Conservation (phyloP, 2,113 vertebrate species). For the Genyomyrus donnyi region DNA sequence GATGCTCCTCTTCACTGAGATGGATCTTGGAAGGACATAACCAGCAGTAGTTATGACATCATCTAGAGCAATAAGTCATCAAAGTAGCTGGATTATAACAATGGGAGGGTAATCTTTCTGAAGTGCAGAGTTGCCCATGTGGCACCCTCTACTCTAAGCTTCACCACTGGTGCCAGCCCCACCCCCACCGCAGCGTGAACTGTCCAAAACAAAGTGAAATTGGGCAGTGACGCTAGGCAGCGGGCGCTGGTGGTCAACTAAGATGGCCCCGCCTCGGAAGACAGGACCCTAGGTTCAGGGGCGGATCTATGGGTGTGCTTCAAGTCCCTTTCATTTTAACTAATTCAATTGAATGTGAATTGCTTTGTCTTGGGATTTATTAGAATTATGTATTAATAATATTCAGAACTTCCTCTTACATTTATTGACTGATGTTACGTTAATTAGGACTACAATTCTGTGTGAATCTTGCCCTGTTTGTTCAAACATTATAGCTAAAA, state of each 20-base stretch:
- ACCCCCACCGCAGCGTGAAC: neutral
- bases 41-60: neutral
- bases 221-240: neutral
- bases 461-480: neutral
- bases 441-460: neutral
- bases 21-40: neutral
- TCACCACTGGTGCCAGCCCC: neutral
- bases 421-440: neutral
- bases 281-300: neutral
- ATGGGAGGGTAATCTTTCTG: neutral
- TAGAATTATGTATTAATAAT: neutral
- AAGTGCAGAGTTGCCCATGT: neutral
- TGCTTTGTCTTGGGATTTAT: neutral
- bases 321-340: neutral
- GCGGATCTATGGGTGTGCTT: neutral
- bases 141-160: neutral
- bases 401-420: neutral
- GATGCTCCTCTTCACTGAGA: neutral
- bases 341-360: neutral
- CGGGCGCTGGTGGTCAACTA: neutral
- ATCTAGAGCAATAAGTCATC: neutral
- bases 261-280: neutral
- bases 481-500: neutral
- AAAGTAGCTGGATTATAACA: neutral
- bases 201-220: neutral